These are phyloP conservation scores for Pedionomus torquatus DNA, from an alignment of 2,113 vertebrate genomes.

Conservation along the genomic window DNA sequence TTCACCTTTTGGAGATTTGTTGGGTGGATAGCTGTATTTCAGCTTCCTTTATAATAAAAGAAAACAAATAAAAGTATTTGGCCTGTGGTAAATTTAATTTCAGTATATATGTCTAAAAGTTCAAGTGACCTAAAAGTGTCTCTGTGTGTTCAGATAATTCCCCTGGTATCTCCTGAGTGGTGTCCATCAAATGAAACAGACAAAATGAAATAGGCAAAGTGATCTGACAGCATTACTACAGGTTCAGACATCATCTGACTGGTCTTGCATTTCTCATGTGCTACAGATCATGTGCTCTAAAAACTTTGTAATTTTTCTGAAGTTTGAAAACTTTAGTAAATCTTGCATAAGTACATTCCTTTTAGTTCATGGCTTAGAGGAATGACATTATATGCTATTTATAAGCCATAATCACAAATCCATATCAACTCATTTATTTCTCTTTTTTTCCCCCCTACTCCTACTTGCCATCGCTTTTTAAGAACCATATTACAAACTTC, in stretches of 20 bases:
- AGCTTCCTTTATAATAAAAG: not conserved
- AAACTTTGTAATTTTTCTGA: not conserved
- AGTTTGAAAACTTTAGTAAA: not conserved
- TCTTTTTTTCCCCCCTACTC: not conserved
- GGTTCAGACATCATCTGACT: not conserved
- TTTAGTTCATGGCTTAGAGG: not conserved
- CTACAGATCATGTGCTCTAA: not conserved
- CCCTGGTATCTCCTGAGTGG: not conserved
- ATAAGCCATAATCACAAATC: not conserved
- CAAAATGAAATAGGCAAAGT: not conserved
- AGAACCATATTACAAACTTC: not conserved
- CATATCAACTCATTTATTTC: not conserved
- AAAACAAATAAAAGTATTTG: not conserved
- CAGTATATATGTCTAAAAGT: not conserved
- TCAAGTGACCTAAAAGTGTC: not conserved
- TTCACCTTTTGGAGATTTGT: not conserved
- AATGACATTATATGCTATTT: not conserved
- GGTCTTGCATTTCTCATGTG: not conserved
- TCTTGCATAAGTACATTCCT: not conserved
- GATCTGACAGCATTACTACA: not conserved
- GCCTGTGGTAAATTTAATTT: not conserved
- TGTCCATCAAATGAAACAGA: not conserved
- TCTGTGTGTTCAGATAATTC: not conserved
- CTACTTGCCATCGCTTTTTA: not conserved
- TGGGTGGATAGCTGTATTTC: not conserved